A percentile compares a stretch with the other conserved stretches of the same genome.
phyloP scores from a whole-genome alignment of 2,113 vertebrate species.

The Aix galericulata region DNA sequence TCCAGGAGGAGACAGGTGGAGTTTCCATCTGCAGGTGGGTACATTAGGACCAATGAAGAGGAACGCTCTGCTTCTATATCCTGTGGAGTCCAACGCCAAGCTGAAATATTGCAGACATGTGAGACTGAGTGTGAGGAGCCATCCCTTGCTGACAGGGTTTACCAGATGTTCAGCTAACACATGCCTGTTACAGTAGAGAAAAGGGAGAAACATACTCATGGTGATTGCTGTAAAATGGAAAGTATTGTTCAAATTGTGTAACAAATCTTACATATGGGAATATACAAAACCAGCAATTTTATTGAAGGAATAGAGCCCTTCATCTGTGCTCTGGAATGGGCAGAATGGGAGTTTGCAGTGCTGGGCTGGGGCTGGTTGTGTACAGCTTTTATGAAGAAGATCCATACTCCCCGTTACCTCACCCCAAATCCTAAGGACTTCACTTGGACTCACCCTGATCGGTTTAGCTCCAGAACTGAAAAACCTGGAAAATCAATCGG shows the following conservation, averaged over 20 bases:
- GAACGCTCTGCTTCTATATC: not conserved
- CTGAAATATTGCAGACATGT: not conserved
- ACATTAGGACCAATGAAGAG: not conserved
- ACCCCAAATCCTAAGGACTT: not conserved
- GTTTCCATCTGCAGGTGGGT: not conserved
- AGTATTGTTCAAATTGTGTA: not conserved
- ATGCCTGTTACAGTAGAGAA: accelerated
- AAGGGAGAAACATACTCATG: not conserved
- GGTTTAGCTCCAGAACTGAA: not conserved
- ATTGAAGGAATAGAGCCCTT: not conserved
- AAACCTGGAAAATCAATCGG: accelerated
- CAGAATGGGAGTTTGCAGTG: not conserved
- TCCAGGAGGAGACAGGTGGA: not conserved
- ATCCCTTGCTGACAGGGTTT: not conserved
- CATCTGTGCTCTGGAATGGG: not conserved
- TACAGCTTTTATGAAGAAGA: not conserved
- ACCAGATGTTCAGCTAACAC: not conserved
- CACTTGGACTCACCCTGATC: accelerated
- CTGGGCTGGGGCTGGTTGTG: not conserved
- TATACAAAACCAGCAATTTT: not conserved
- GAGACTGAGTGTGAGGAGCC: not conserved
- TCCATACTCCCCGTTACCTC: accelerated
- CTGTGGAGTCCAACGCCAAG: not conserved
- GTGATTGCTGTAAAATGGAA: not conserved
- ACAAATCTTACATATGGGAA: not conserved